Evolutionary conservation across 2,797 vertebrate genomes (phyloP).

Genomic region (Etheostoma perlongum): DNA sequence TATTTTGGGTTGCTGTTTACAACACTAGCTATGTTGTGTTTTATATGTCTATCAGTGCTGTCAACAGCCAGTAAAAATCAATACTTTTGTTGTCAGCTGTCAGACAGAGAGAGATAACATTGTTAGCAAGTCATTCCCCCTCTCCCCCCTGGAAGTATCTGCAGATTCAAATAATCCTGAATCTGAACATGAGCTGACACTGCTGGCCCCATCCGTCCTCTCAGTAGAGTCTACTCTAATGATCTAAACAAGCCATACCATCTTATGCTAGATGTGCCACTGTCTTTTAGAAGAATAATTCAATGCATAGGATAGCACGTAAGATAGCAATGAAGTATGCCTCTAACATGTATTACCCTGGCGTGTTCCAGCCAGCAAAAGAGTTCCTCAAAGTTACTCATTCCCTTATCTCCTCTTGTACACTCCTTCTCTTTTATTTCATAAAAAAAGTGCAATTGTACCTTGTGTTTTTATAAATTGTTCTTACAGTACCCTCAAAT

Average conservation of each 20-base stretch:
- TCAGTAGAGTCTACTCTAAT: constrained; percentile 27
- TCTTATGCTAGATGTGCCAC: constrained; percentile 50
- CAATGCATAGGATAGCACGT: constrained; percentile 41
- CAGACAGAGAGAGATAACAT: constrained; percentile 16
- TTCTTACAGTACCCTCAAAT: constrained; percentile 54
- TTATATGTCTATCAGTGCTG: constrained; percentile 33
- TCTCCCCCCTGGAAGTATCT: constrained; percentile 7
- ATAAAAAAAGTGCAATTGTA: constrained; percentile 89
- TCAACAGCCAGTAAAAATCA: constrained; percentile 32
- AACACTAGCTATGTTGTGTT: constrained; percentile 4
- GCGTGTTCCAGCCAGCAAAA: constrained; percentile 55
- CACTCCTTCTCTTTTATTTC: constrained; percentile 49
- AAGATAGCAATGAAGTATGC: constrained; percentile 32
- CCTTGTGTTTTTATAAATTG: constrained; percentile 65
- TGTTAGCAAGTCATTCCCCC: constrained; percentile 19
- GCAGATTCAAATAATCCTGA: constrained; percentile 17
- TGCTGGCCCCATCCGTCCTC: constrained; percentile 77
- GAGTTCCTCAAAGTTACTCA: constrained; percentile 26
- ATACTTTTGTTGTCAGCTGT: constrained; percentile 7
- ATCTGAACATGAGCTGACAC: constrained; percentile 48
- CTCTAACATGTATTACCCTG: constrained; percentile 46
- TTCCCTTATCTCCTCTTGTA: constrained; percentile 33
- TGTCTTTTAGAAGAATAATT: constrained; percentile 33
- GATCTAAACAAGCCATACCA: constrained; percentile 70
- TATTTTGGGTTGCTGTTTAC: constrained; percentile 21